A percentile compares a stretch with the other conserved stretches of the same genome.
Evolutionary conservation across 2,888 invertebrate species (phyloP).

Genomic region (Sphaerophoria rueppellii): DNA sequence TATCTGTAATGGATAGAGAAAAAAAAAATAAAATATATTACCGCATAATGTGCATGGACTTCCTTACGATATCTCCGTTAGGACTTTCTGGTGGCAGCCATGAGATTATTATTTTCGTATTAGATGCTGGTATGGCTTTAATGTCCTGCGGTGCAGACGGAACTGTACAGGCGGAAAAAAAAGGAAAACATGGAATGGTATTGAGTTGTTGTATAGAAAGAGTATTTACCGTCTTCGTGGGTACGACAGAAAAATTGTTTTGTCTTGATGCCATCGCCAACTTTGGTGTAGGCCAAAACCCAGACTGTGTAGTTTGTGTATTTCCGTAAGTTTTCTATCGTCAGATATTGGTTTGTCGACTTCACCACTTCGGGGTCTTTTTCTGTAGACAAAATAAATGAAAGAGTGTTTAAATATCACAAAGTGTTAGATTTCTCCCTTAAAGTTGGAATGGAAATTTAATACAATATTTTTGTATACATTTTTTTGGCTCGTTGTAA

Average conservation of each 20-base stretch:
- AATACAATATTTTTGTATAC: no score
- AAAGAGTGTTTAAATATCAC: neutral
- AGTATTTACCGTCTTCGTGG: constrained; percentile 90
- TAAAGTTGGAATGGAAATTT: constrained; percentile 23
- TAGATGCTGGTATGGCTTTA: constrained; percentile 93
- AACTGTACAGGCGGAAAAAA: constrained; percentile 83
- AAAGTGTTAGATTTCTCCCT: constrained; percentile 1
- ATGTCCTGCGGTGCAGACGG: constrained; percentile 95
- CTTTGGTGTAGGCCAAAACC: constrained; percentile 93
- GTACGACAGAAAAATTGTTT: constrained; percentile 93
- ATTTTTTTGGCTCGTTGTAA: no score
- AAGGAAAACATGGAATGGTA: neutral
- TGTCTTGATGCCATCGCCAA: constrained; percentile 94
- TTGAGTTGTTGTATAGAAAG: neutral
- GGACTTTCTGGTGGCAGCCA: constrained; percentile 94
- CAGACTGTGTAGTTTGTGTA: constrained; percentile 96
- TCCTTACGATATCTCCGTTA: constrained; percentile 90
- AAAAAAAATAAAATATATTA: neutral
- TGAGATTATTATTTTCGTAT: constrained; percentile 92
- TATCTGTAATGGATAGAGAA: constrained; percentile 76
- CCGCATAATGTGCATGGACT: neutral
- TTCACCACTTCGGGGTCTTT: constrained; percentile 90
- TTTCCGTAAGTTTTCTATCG: constrained; percentile 89
- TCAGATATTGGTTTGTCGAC: constrained; percentile 82
- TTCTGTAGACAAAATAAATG: constrained; percentile 82